Evolutionary conservation across 2,797 vertebrate species (phyloP).

Genomic region (Gouania willdenowi): DNA sequence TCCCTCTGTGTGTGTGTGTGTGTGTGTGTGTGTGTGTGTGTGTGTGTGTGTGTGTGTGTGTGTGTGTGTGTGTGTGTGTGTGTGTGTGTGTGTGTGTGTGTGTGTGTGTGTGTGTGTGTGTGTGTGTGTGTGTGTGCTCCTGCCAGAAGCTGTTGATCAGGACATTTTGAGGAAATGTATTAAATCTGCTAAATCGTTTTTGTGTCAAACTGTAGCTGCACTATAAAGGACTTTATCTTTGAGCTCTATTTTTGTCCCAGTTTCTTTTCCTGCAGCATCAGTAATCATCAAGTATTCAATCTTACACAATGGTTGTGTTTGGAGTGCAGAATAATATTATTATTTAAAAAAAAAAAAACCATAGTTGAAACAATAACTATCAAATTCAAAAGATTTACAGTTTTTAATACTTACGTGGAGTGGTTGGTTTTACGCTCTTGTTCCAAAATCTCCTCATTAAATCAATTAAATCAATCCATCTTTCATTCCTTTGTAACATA

Average conservation of each 20-base stretch:
- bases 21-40: slow-evolving; percentile 18
- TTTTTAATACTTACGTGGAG: no score
- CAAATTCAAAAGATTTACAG: no score
- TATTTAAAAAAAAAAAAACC: no score
- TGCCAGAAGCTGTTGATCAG: slow-evolving; percentile 57
- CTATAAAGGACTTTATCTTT: slow-evolving; percentile 7
- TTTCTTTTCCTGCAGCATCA: neutral
- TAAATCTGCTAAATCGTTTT: slow-evolving; percentile 10
- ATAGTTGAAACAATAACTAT: no score
- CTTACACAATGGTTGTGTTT: no score
- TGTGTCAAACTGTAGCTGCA: neutral
- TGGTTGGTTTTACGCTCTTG: no score
- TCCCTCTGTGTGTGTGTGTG: slow-evolving; percentile 19
- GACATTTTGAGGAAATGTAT: slow-evolving; percentile 38
- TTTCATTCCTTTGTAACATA: no score
- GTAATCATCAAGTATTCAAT: no score
- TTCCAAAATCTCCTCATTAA: no score
- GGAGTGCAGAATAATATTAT: no score
- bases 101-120: neutral
- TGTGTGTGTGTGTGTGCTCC: slow-evolving; percentile 9
- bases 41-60: slow-evolving; percentile 3
- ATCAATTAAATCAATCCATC: no score
- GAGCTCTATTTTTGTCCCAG: slow-evolving; percentile 1
- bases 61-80: slow-evolving; percentile 13
- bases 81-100: slow-evolving; percentile 7